These are phyloP conservation scores for Spatulosminthurus flaviceps DNA, from an alignment of 2,888 invertebrate species.

Conservation along the genomic window DNA sequence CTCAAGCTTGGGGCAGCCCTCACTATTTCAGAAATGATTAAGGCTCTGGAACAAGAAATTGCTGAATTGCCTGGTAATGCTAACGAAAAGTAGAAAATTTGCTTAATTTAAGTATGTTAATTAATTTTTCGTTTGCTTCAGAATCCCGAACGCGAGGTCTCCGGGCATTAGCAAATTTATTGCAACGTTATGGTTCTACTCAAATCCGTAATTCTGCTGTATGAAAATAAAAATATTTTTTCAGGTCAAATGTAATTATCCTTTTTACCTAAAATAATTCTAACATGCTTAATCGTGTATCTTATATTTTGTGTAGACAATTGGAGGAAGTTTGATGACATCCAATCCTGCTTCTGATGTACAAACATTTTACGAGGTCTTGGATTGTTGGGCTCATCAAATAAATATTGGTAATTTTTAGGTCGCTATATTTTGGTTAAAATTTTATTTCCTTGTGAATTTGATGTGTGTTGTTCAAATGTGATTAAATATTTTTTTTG, in stretches of 20 bases:
- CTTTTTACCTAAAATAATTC: no score
- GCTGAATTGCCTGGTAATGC: constrained; percentile 39
- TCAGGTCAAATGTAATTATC: neutral
- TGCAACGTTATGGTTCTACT: constrained; percentile 93
- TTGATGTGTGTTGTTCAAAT: no score
- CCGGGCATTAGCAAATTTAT: constrained; percentile 79
- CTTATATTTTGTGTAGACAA: constrained; percentile 69
- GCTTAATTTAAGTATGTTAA: constrained; percentile 12
- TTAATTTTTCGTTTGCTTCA: constrained; percentile 61
- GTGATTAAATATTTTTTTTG: no score
- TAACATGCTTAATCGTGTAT: no score
- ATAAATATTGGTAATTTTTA: constrained; percentile 32
- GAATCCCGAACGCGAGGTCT: constrained; percentile 74
- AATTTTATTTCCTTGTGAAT: no score
- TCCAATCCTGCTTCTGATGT: constrained; percentile 96
- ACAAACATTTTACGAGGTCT: constrained; percentile 46
- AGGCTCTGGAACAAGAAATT: constrained; percentile 48
- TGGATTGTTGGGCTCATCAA: constrained; percentile 45
- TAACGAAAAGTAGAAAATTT: neutral
- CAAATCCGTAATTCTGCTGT: constrained; percentile 93
- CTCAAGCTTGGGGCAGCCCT: constrained; percentile 82
- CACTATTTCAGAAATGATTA: constrained; percentile 79
- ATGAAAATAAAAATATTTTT: constrained; percentile 57
- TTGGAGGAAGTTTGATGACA: constrained; percentile 93
- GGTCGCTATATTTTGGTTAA: no score